Evolutionary conservation across 2,888 invertebrate species (phyloP), one percentile per base, ranked within the genome.

Genomic region (Chymomyza fuscimana): DNA sequence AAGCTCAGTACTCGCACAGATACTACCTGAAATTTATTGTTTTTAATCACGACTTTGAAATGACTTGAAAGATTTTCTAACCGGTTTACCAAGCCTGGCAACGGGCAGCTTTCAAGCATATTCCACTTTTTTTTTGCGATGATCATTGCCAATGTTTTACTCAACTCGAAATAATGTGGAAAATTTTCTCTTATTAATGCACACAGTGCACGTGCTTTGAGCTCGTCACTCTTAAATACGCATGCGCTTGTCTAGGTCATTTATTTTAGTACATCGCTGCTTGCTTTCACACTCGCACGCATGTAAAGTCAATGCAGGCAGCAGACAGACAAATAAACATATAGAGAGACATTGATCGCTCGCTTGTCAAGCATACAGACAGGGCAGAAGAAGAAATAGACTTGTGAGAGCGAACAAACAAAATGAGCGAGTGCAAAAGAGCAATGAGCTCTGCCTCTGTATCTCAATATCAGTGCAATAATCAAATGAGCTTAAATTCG

Each of bases 391-490:
- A 5, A 32, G 32, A 32, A 7, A 1, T 9, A 7, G 32, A 32
- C 32, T 32, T 9, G 7, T 7, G 16, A 54, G 9, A 15, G 54
- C 19, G 22, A 54, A 54, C 54, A 54, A 54, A 54, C 54, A 54
- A 62, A 78, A 72, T 86, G 82, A 86, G 85, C 82, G 85, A 76
- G 87, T 84, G 82, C 87, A 86, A 84, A 81, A 69, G 87, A 84
- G 87, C 74, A 73, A 22, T 54, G 51, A 32, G 54, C 12, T 10
- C 29, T 67, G 66, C 36, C 9, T 51, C 59, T 32, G 22, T 6
- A 56, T 62, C 32, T 52, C 40, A 16, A 25, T 52, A 72, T 67
- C 63, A 71, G 29, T 69, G 59, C 74, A 69, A 69, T 72, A 74
- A 85, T 85, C 64, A 80, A 78, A 79, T 86, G 73, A 69, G 82